Conservation (phyloP, 64 coral and sea anemone species). For the Exaiptasia diaphana region DNA sequence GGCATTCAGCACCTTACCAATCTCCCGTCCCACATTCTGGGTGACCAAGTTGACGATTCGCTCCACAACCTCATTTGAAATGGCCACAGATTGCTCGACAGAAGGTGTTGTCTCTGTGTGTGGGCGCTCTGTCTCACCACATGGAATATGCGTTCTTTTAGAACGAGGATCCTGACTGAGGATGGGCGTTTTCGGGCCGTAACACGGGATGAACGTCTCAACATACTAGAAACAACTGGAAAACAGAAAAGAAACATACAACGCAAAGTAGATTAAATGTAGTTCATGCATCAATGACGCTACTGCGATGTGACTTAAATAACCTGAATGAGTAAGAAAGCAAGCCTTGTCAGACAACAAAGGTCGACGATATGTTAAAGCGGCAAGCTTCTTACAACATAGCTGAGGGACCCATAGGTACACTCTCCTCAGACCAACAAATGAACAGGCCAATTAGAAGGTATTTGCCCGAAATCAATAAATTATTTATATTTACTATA, state of each 20-base stretch:
- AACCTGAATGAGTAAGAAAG: not conserved
- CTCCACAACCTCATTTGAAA: not conserved
- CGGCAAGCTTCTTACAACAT: constrained; percentile 1
- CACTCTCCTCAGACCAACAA: not conserved
- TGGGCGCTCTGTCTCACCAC: not conserved
- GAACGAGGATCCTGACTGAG: not conserved
- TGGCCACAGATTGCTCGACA: not conserved
- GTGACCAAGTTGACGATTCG: not conserved
- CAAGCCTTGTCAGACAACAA: not conserved
- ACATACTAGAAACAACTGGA: not conserved
- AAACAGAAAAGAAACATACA: not conserved
- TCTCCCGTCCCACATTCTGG: not conserved
- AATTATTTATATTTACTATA: no score
- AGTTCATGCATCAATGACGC: not conserved
- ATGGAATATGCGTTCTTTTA: not conserved
- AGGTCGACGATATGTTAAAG: not conserved
- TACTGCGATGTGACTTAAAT: not conserved
- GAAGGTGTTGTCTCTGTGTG: not conserved
- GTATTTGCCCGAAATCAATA: no score
- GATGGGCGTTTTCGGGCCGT: not conserved
- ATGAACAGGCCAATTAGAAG: not conserved
- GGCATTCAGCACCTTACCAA: not conserved
- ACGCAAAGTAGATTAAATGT: not conserved
- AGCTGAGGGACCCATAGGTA: not conserved
- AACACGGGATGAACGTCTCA: no score